These are phyloP conservation scores for Rapana venosa DNA, from an alignment of 2,888 invertebrate species.

Conservation along the genomic window DNA sequence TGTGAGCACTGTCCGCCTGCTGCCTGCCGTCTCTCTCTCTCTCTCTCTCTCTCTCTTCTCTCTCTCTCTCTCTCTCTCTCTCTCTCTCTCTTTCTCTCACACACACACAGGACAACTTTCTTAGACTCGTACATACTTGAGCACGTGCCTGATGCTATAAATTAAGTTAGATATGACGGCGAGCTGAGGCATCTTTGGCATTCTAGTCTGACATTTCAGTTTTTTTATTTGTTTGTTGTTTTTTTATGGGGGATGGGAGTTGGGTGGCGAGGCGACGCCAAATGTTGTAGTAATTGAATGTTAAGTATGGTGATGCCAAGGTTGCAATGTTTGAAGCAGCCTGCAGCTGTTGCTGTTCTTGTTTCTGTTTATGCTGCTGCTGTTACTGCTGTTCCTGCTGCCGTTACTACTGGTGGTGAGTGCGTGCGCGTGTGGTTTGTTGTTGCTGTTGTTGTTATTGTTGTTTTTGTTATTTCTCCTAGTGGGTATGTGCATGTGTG, in stretches of 20 bases:
- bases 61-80: conserved; percentile 24
- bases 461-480: too few relatives aligned
- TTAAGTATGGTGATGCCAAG: background rate
- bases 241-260: background rate
- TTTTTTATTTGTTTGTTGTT: background rate
- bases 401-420: too few relatives aligned
- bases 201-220: background rate
- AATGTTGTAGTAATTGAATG: background rate
- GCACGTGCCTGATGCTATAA: background rate
- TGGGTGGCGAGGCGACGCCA: background rate
- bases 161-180: background rate
- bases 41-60: conserved; percentile 10
- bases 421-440: background rate
- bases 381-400: background rate
- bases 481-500: too few relatives aligned
- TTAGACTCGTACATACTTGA: too few relatives aligned
- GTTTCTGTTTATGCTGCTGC: background rate
- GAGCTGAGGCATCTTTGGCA: background rate
- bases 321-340: background rate
- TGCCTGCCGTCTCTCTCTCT: background rate
- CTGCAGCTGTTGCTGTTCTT: background rate
- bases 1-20: background rate
- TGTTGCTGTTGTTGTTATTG: too few relatives aligned
- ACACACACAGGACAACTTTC: background rate
- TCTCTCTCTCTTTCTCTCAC: conserved; percentile 14